A percentile compares a stretch with the other conserved stretches of the same genome.
Evolutionary conservation across 1,140 invertebrate genomes (phyloP).

Genomic region (Drosophila cardini): DNA sequence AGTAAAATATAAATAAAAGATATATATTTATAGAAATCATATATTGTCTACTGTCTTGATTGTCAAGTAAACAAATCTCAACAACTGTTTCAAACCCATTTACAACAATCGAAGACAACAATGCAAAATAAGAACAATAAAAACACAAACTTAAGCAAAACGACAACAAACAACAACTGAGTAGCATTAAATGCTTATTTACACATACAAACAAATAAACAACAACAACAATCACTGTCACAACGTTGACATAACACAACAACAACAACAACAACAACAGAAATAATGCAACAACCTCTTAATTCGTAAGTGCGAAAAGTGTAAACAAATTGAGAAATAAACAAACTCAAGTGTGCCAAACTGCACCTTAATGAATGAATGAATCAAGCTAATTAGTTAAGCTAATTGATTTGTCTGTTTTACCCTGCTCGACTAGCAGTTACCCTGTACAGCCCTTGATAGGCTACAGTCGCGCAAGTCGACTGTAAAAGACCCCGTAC

Average conservation of each 20-base stretch:
- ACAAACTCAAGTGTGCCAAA: slow-evolving; percentile 5
- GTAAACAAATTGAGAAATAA: slow-evolving; percentile 3
- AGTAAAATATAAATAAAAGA: no score
- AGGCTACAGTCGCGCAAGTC: no score
- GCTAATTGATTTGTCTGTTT: not conserved
- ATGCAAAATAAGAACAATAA: slow-evolving; percentile 17
- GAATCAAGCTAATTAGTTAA: slow-evolving; percentile 4
- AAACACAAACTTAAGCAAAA: not conserved
- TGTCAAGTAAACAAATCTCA: not conserved
- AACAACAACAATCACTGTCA: not conserved
- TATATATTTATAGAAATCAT: not conserved
- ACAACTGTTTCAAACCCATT: not conserved
- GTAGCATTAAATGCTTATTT: no score
- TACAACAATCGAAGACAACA: slow-evolving; percentile 1
- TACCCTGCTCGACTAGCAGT: not conserved
- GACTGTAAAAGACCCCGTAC: no score
- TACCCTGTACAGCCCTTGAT: not conserved
- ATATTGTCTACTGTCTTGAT: not conserved
- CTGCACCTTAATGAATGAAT: not conserved
- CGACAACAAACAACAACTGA: slow-evolving; percentile 4
- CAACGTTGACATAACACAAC: not conserved
- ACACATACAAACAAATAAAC: slow-evolving; percentile 1
- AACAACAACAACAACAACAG: slow-evolving; percentile 17
- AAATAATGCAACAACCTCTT: slow-evolving; percentile 24
- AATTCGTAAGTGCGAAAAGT: slow-evolving; percentile 38